Percentiles rank a stretch among this genome's conserved stretches.
These are phyloP conservation scores for Epinotia demarniana DNA, from an alignment of 2,888 invertebrate genomes.

Conservation along the genomic window DNA sequence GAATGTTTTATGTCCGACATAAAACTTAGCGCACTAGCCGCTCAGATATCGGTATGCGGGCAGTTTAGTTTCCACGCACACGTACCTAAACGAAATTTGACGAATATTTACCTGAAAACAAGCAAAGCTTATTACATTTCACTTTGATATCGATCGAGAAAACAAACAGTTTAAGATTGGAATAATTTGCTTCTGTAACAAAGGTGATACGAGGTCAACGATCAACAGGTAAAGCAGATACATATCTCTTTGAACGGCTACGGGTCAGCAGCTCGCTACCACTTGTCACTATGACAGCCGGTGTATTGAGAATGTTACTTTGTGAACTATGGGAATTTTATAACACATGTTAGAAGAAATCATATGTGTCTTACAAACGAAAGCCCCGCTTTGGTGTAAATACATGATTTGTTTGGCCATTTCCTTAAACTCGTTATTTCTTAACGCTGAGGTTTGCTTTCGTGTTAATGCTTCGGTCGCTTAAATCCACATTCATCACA, in stretches of 20 bases:
- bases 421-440: too few species aligned
- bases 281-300: conserved; percentile 44
- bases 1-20: too few species aligned
- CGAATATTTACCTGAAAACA: conserved; percentile 26
- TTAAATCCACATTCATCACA: too few species aligned
- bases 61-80: neutral
- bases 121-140: conserved; percentile 53
- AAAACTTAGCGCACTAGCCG: too few species aligned
- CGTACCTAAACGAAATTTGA: conserved; percentile 2
- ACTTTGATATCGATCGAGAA: conserved; percentile 57
- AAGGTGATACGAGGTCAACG: conserved; percentile 61
- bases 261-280: conserved; percentile 52
- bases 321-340: neutral
- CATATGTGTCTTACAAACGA: too few species aligned
- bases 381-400: too few species aligned
- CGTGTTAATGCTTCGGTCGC: too few species aligned
- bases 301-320: neutral
- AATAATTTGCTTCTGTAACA: conserved; percentile 58
- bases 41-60: neutral
- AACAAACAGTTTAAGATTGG: conserved; percentile 45
- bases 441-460: too few species aligned
- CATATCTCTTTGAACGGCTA: conserved; percentile 52
- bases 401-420: too few species aligned
- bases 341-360: too few species aligned
- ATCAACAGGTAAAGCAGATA: conserved; percentile 61